Conservation (phyloP, 2,113 vertebrate species). For the Chascanopsetta lugubris region DNA sequence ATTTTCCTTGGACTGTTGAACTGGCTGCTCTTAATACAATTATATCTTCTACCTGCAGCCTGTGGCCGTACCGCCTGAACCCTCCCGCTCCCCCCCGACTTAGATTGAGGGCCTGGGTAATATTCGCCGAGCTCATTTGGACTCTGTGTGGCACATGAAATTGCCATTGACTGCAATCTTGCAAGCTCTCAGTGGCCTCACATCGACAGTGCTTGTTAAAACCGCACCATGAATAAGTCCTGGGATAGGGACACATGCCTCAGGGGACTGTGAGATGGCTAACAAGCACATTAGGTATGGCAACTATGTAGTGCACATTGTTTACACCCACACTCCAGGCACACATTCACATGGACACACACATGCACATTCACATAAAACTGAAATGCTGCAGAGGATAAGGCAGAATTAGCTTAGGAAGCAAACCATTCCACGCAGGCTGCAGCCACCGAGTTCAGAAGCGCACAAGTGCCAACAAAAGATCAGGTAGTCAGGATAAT, state of each 20-base stretch:
- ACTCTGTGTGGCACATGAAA: constrained; percentile 76
- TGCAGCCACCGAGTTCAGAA: constrained; percentile 49
- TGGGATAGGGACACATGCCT: constrained; percentile 64
- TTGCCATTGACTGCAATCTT: constrained; percentile 78
- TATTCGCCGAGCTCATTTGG: constrained; percentile 79
- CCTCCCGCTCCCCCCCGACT: constrained; percentile 64
- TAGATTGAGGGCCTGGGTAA: constrained; percentile 67
- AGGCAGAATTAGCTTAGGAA: constrained; percentile 61
- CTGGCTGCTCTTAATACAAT: constrained; percentile 37
- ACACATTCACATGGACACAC: constrained; percentile 44
- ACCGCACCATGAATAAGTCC: constrained; percentile 71
- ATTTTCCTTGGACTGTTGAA: constrained; percentile 36
- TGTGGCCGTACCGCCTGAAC: constrained; percentile 53
- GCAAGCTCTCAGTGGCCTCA: constrained; percentile 71
- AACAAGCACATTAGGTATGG: constrained; percentile 78
- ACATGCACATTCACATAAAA: constrained; percentile 30
- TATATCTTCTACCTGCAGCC: constrained; percentile 59
- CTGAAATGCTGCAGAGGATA: constrained; percentile 19
- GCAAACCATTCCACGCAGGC: constrained; percentile 42
- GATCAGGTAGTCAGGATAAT: constrained; percentile 64
- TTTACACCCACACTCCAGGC: constrained; percentile 62
- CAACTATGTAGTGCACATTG: constrained; percentile 71
- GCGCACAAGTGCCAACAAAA: constrained; percentile 52
- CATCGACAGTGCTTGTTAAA: constrained; percentile 78
- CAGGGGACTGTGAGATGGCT: constrained; percentile 68